Evolutionary conservation across 2,797 vertebrate species (phyloP), one percentile per base, ranked within the genome.

Genomic region (Malurus splendens): DNA sequence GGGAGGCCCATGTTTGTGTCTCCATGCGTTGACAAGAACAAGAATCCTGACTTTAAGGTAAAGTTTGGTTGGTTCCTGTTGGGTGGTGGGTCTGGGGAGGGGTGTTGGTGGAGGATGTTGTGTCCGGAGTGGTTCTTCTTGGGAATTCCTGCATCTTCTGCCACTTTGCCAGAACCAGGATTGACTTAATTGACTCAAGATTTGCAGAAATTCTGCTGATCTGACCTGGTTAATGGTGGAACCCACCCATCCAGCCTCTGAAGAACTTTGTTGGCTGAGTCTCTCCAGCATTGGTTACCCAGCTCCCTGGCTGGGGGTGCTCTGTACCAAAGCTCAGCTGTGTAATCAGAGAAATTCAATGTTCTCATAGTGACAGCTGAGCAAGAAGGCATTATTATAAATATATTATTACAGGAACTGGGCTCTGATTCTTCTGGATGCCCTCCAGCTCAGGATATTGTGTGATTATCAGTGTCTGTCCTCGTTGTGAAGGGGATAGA

Each of bases 1-100:
- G 98, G 98, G 25, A 97, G 99, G 89, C 99, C 99, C 0, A 99
- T 99, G 98, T 99, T 98, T 79, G 99, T 99, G 22, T 99, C 99
- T 5, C 99, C 99, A 0, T 99, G 99, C 77, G 97, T 99, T 12
- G 99, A 99, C 95, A 99, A 99, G 97, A 98, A 96, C 97, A 99
- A 98, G 95, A 98, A 99, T 73, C 99, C 99, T 0, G 98, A 99
- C 52, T 99, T 99, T 7, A 99, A 99, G 99, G 99, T 99, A 92
- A 52, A 24, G 16, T 62, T 68, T 10, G 12, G 7, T 10, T 75
- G 30, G 30, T 54, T 60, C 18, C 7, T 30, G 24, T 50, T 59
- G 25, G 51, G 3, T 7, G 6, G 15, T 16, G 48, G 48, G 3
- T 9, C 5, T 28, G 15, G 22, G 55, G 10, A 15, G 68, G n/a